Evolutionary conservation across 2,113 vertebrate genomes (phyloP).

Genomic region (Coreoperca whiteheadi): DNA sequence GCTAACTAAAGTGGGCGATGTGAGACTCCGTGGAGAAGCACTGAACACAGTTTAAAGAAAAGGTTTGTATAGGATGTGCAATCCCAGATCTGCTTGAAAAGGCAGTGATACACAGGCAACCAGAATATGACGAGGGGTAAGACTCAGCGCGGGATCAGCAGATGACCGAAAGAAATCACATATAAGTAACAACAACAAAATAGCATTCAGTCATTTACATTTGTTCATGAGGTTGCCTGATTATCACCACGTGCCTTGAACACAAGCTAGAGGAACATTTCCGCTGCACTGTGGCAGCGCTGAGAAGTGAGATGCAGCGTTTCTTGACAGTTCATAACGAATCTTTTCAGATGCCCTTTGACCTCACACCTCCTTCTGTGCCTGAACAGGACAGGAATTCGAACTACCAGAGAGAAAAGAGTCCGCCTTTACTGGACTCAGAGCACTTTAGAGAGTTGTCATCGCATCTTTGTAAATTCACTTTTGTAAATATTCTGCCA

Average conservation of each 20-base stretch:
- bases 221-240: neutral
- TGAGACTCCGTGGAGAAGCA: conserved; percentile 4
- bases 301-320: neutral
- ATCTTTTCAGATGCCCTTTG: conserved; percentile 4
- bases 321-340: neutral
- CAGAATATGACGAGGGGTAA: neutral
- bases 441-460: neutral
- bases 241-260: neutral
- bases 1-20: conserved; percentile 14
- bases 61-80: neutral
- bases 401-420: neutral
- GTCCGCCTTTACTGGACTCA: neutral
- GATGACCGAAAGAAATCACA: neutral
- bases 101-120: neutral
- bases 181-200: neutral
- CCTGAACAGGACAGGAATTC: neutral
- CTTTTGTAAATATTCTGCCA: neutral
- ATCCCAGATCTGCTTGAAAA: conserved; percentile 13
- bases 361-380: neutral
- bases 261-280: neutral
- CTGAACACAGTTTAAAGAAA: neutral
- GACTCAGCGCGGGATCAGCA: neutral
- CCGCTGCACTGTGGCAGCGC: neutral
- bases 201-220: neutral
- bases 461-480: neutral